phyloP scores from a whole-genome alignment of 2,113 vertebrate genomes.

The Sylvicapra grimmia region DNA sequence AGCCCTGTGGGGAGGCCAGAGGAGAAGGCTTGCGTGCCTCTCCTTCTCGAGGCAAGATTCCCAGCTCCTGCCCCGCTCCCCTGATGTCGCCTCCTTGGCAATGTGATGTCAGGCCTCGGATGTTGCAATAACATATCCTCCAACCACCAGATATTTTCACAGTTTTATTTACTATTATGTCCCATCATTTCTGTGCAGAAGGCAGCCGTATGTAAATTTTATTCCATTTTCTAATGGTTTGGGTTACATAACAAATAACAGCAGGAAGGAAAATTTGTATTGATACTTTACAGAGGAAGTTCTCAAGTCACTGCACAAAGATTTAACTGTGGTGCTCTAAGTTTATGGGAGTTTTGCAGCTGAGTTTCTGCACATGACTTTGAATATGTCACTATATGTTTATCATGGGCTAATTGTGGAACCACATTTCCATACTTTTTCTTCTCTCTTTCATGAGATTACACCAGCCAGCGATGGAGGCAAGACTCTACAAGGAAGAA shows the following conservation, averaged over 20 bases:
- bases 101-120: slow-evolving; percentile 4
- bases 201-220: slow-evolving; percentile 61
- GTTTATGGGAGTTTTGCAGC: slow-evolving; percentile 17
- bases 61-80: neutral
- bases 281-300: slow-evolving; percentile 58
- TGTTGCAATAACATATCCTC: slow-evolving; percentile 31
- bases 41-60: neutral
- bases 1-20: neutral
- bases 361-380: slow-evolving; percentile 28
- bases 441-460: slow-evolving; percentile 20
- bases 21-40: neutral
- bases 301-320: slow-evolving; percentile 23
- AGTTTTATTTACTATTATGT: slow-evolving; percentile 57
- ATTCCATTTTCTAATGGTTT: slow-evolving; percentile 69
- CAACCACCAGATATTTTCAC: slow-evolving; percentile 45
- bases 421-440: slow-evolving; percentile 42
- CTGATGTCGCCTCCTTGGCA: slow-evolving; percentile 18
- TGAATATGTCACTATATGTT: slow-evolving; percentile 38
- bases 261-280: slow-evolving; percentile 61
- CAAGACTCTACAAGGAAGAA: slow-evolving; percentile 44
- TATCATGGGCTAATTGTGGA: slow-evolving; percentile 27
- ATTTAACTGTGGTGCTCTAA: slow-evolving; percentile 49
- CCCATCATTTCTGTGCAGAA: slow-evolving; percentile 67
- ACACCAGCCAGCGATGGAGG: slow-evolving; percentile 1
- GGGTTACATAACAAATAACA: slow-evolving; percentile 59